Percentiles rank a stretch among this genome's conserved stretches.
Evolutionary conservation across 2,888 invertebrate species (phyloP).

Genomic region (Pardosa pseudoannulata): DNA sequence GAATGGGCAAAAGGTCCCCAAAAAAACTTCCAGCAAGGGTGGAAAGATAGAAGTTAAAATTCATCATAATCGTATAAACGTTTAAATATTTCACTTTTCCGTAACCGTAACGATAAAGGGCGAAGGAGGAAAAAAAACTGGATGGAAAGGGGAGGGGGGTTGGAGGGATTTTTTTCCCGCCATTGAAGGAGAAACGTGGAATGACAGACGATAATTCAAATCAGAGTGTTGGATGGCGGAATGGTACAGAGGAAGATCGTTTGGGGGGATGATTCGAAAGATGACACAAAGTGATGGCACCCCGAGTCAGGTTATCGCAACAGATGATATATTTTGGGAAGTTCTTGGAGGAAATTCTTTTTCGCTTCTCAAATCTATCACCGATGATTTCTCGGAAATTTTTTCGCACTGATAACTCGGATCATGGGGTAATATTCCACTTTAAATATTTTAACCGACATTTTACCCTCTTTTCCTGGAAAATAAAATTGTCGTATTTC

Average conservation of each 20-base stretch:
- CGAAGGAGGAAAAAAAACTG: not conserved
- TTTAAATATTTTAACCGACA: no score
- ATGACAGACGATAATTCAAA: conserved; percentile 17
- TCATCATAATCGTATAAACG: conserved; percentile 5
- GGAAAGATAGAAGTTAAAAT: not conserved
- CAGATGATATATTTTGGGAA: not conserved
- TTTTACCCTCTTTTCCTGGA: no score
- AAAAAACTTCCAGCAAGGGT: no score
- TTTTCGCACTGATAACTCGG: no score
- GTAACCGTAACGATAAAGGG: not conserved
- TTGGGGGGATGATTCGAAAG: not conserved
- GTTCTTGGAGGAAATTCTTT: no score
- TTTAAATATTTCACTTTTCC: conserved; percentile 14
- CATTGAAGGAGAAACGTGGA: not conserved
- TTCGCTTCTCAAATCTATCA: no score
- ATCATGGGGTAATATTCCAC: no score
- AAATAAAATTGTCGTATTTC: no score
- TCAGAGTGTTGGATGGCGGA: not conserved
- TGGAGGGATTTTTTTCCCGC: not conserved
- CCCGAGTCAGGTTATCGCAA: not conserved
- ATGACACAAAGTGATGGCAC: conserved; percentile 8
- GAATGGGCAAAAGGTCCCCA: no score
- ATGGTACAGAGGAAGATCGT: not conserved
- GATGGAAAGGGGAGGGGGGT: no score
- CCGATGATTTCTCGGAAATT: no score